Conservation (phyloP, 1,140 invertebrate species). For the Drosophila rufa region DNA sequence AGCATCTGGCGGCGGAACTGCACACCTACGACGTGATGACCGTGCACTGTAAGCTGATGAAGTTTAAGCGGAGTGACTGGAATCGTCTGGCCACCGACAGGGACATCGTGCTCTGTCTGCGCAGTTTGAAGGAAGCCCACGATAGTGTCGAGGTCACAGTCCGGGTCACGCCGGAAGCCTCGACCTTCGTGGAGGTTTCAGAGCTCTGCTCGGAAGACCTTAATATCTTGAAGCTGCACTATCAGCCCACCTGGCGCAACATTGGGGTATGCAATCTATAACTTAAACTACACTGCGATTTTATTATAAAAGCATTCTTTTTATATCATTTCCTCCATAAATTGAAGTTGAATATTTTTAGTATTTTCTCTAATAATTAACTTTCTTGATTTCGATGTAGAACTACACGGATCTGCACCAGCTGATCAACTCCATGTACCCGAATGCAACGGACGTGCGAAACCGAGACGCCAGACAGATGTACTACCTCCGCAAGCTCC, state of each 20-base stretch:
- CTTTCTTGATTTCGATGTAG: constrained; percentile 9
- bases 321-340: no score
- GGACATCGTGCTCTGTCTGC: constrained; percentile 58
- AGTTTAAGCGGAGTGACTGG: constrained; percentile 63
- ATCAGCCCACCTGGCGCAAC: constrained; percentile 68
- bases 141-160: constrained; percentile 39
- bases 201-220: constrained; percentile 65
- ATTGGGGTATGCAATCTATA: constrained; percentile 43
- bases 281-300: no score
- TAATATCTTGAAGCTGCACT: constrained; percentile 41
- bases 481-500: constrained; percentile 57
- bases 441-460: constrained; percentile 60
- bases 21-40: constrained; percentile 68
- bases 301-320: no score
- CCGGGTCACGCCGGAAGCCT: constrained; percentile 64
- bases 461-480: constrained; percentile 68
- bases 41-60: constrained; percentile 62
- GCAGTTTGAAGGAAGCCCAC: constrained; percentile 36
- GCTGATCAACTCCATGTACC: constrained; percentile 71
- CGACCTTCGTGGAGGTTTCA: constrained; percentile 72
- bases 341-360: no score
- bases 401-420: constrained; percentile 72
- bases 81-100: constrained; percentile 72
- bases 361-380: not conserved
- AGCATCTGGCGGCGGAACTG: constrained; percentile 70